Evolutionary conservation across 2,113 vertebrate species (phyloP), one percentile per base, ranked within the genome.

Genomic region (Mirounga angustirostris): DNA sequence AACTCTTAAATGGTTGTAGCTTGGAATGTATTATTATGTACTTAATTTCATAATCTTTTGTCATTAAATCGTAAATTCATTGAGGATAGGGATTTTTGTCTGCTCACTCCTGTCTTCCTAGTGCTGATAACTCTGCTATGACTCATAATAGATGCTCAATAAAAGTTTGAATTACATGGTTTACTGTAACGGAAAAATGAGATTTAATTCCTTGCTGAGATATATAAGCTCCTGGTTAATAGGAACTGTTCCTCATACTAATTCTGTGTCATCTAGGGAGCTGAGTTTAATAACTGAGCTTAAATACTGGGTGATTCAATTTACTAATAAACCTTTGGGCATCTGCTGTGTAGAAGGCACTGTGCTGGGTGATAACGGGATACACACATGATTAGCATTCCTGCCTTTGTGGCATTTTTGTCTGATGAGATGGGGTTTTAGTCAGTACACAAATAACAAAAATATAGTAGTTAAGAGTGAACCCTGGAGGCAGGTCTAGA

Each of bases 41-140:
- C 56, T 95, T 88, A 81, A 61, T 65, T 96, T 96, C 22, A 88
- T 83, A 81, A 58, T 71, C 11, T 87, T 91, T 95, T 91, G n/a
- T 82, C 59, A 90, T 90, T 86, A 90, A 76, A 58, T 95, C 63
- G 9, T 90, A 95, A 91, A 61, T 67, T 96, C 59, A 82, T 61
- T 83, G 59, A 80, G 15, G 52, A 50, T 81, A 65, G 69, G 26
- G 36, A 46, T 78, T 94, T 88, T 43, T 89, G n/a, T 94, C 69
- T 87, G 81, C 69, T 91, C 15, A 61, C 40, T 58, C 4, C 7
- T 78, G 2, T 86, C 50, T 95, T 96, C 40, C 33, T 21, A 93
- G 90, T 95, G 58, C 73, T 65, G 19, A 52, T 78, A 91, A 95
- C 18, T 89, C 14, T 87, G 40, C 12, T 86, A 2, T 83, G 43